These are phyloP conservation scores for Drosophila asahinai DNA, from an alignment of 1,140 invertebrate species.

Conservation along the genomic window DNA sequence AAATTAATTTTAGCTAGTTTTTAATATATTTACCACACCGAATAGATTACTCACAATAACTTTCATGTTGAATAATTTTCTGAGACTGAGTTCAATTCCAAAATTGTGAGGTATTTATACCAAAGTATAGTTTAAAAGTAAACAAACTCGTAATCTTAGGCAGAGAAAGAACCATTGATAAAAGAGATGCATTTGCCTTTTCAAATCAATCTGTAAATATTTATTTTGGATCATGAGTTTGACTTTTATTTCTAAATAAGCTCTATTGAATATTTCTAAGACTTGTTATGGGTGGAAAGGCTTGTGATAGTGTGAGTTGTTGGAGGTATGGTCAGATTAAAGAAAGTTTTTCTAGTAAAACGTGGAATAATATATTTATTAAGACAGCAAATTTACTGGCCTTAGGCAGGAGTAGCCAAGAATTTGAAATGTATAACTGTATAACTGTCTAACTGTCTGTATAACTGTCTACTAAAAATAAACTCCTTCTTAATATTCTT, in stretches of 20 bases:
- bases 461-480: no score
- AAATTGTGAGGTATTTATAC: slow-evolving; percentile 13
- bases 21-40: not conserved
- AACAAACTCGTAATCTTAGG: slow-evolving; percentile 6
- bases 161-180: not conserved
- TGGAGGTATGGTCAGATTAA: no score
- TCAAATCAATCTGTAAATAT: not conserved
- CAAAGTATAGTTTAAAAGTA: slow-evolving; percentile 2
- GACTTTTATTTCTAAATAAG: not conserved
- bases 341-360: no score
- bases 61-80: slow-evolving; percentile 28
- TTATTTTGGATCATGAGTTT: not conserved
- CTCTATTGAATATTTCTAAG: not conserved
- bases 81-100: slow-evolving; percentile 1
- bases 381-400: no score
- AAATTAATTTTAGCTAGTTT: not conserved
- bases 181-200: not conserved
- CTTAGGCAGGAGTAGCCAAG: no score
- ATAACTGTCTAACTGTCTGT: no score
- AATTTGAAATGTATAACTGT: no score
- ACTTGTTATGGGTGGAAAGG: not conserved
- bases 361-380: no score
- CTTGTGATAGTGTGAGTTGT: no score
- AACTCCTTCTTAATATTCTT: no score
- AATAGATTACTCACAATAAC: slow-evolving; percentile 11